These are phyloP conservation scores for Drosophila nr. perissopoda DNA, from an alignment of 2,888 invertebrate genomes.

Conservation along the genomic window DNA sequence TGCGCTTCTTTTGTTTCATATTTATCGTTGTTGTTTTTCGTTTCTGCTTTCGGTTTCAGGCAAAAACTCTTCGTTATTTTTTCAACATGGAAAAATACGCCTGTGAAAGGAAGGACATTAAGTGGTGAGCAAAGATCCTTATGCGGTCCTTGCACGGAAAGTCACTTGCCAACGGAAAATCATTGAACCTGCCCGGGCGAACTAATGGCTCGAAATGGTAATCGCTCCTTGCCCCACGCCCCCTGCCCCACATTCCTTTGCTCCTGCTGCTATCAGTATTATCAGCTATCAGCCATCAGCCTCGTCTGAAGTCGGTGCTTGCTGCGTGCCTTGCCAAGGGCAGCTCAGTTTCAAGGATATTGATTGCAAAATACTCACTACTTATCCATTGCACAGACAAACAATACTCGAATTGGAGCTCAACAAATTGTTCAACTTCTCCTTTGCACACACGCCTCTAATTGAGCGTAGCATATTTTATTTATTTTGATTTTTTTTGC, in stretches of 20 bases:
- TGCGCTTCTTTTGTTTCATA: constrained; percentile 11
- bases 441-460: constrained; percentile 2
- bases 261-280: constrained; percentile 23
- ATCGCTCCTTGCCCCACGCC: constrained; percentile 24
- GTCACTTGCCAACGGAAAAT: constrained; percentile 45
- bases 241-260: neutral
- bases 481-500: rapidly evolving
- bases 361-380: constrained; percentile 48
- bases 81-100: constrained; percentile 5
- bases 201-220: constrained; percentile 56
- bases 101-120: constrained; percentile 48
- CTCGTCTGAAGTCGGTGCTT: neutral
- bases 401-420: constrained; percentile 27
- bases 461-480: neutral
- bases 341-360: constrained; percentile 46
- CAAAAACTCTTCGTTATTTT: neutral
- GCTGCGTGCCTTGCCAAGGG: constrained; percentile 9
- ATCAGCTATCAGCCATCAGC: constrained; percentile 8
- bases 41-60: neutral
- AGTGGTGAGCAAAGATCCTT: constrained; percentile 47
- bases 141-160: constrained; percentile 39
- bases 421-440: constrained; percentile 11
- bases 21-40: constrained; percentile 4
- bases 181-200: constrained; percentile 35
- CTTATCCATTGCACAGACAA: constrained; percentile 40